Conservation (phyloP, 2,113 vertebrate genomes). For the Silurus glanis region DNA sequence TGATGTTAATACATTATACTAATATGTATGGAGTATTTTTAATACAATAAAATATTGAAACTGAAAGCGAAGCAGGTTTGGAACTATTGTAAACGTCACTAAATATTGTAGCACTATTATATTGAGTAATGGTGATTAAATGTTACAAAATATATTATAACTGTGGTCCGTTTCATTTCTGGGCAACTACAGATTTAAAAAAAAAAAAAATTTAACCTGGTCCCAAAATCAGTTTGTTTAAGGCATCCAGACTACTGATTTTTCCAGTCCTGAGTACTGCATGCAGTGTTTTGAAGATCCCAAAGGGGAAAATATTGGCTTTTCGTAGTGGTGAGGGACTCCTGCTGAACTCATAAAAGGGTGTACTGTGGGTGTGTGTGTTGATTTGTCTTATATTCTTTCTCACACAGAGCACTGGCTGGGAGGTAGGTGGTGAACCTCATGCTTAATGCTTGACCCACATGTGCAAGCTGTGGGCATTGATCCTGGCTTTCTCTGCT, state of each 20-base stretch:
- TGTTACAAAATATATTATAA: not conserved
- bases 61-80: not conserved
- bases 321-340: slow-evolving; percentile 16
- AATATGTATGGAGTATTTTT: not conserved
- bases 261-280: slow-evolving; percentile 2
- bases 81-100: not conserved
- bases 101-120: not conserved
- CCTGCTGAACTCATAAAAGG: slow-evolving; percentile 13
- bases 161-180: not conserved
- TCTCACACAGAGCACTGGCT: slow-evolving; percentile 99
- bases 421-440: slow-evolving; percentile 95
- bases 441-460: slow-evolving; percentile 91
- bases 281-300: slow-evolving; percentile 8
- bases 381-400: slow-evolving; percentile 79
- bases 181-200: not conserved
- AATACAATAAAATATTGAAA: not conserved
- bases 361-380: slow-evolving; percentile 74
- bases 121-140: too few species aligned
- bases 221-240: not conserved
- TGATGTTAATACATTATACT: too few species aligned
- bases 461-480: slow-evolving; percentile 86
- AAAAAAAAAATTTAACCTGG: not conserved
- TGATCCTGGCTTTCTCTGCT: slow-evolving; percentile 87
- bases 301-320: not conserved
- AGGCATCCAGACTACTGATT: not conserved